Base-by-base conservation (phyloP, 2,888 invertebrate genomes). In the Acronicta alni region DNA sequence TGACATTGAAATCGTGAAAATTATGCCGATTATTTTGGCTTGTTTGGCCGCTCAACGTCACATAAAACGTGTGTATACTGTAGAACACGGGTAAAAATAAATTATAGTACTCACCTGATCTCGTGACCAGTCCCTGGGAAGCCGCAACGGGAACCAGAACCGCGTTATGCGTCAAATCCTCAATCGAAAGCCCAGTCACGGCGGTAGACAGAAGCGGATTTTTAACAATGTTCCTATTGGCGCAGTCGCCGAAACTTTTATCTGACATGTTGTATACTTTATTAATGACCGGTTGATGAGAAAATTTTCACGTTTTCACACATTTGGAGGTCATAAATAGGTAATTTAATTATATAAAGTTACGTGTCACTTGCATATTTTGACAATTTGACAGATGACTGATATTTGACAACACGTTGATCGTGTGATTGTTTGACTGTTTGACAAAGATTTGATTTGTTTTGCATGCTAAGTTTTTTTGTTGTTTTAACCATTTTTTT, bases 201-300 rank as follows among this genome's bases (percentile, higher is more conserved):
- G 97, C 96, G 54, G 96, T 96, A 76, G 96, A 96, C 67, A 97
- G 93, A 77, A 97, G 93, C 30, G 97, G 96, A 90, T 97, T 97
- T 94, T 93, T 93, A 81, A 94, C 89, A 64, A 90, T 83, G 84
- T 88, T 90, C 85, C 87, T 88, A 76, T 85, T 89, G 56, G 86
- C 82, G 65, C 90, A 85, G 81, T 93, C 93, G 83, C 93, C 91
- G 69, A 91, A 93, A 90, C 92, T 89, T 89, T 89, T 92, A 81
- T 94, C 93, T 72, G 93, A 89, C 93, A 94, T 94, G 72, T 85
- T 82, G 61, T 67, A 63, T 59, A 73, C 67, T 68, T 75, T 80
- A 56, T 79, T 82, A 81, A 82, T 85, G 82, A 85, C 84, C 85
- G 87, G 84, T 78, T 77, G 83, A 85, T 84, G 84, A 80, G 83